A percentile compares a stretch with the other conserved stretches of the same genome.
Conservation (phyloP, 2,113 vertebrate species). For the Narcine bancroftii region DNA sequence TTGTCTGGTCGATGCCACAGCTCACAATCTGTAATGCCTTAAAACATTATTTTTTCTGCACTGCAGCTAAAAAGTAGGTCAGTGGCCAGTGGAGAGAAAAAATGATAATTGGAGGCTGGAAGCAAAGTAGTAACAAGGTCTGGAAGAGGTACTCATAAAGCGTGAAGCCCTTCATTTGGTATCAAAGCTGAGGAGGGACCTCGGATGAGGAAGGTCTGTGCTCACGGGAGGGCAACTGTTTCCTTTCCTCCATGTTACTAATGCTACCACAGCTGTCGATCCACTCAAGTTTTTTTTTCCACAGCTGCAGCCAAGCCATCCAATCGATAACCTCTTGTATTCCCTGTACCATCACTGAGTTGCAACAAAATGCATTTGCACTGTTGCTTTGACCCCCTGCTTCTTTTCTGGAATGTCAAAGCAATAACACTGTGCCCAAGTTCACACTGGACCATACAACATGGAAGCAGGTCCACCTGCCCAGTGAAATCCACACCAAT, state of each 20-base stretch:
- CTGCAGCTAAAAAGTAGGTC: neutral
- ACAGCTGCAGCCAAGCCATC: neutral
- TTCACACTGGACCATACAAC: neutral
- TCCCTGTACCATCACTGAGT: neutral
- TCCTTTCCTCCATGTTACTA: neutral
- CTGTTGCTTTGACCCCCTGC: neutral
- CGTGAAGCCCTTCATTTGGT: neutral
- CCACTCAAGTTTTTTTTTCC: neutral
- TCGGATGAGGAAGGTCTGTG: neutral
- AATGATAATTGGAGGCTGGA: neutral
- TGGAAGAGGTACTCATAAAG: neutral
- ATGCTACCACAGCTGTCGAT: neutral
- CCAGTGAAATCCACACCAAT: too few relatives aligned
- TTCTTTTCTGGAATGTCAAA: neutral
- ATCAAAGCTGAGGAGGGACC: neutral
- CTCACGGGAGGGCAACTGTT: neutral
- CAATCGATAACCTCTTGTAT: neutral
- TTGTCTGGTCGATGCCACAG: neutral
- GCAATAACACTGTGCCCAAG: neutral
- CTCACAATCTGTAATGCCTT: neutral
- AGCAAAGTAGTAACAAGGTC: neutral
- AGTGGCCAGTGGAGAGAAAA: neutral
- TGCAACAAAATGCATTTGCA: neutral
- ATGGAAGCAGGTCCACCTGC: too few relatives aligned
- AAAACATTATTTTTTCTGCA: slow-evolving; percentile 4